Evolutionary conservation across 2,797 vertebrate genomes (phyloP), one percentile per base, ranked within the genome.

Genomic region (Sebastes diaconus): DNA sequence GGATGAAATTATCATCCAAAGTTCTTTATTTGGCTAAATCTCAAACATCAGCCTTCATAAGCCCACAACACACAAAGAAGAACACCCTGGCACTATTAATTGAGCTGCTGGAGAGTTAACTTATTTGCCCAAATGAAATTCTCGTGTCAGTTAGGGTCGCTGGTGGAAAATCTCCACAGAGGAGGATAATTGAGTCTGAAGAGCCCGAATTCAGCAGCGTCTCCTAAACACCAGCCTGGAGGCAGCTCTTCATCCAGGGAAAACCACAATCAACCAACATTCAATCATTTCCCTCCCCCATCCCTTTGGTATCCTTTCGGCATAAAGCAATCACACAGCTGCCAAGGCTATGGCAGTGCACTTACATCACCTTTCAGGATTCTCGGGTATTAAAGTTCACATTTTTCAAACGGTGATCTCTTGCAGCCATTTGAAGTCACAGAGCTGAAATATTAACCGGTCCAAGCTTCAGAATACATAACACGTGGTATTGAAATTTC

Each of bases 351-450:
- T 80, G 85, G 75, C 83, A 68, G 60, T 4, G 66, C 77, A 71
- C 83, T 86, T 86, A 72, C 81, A 89, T 89, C 87, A 86, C 79
- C 71, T 80, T 77, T 83, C 79, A 84, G 65, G 71, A 73, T 83
- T 80, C 57, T 57, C 22, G 0, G 32, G 29, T 72, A 79, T 84
- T 73, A 79, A 79, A 79, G 84, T 86, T 81, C 61, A 74, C 61
- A 73, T 83, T 81, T 81, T 85, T 80, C 70, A 68, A 67, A 77
- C 36, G 0, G 22, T 68, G 80, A 81, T 69, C 54, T 73, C 68
- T 24, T 34, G 69, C 57, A 81, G 46, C 36, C 69, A 68, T 83
- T 71, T 32, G 24, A 42, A 75, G 69, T 24, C 69, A 36, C 42
- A 25, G 29, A 59, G 20, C 32, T 70, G 60, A 80, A 63, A 71